Evolutionary conservation across 2,113 vertebrate genomes (phyloP), one percentile per base, ranked within the genome.

Genomic region (Limnothrissa miodon): DNA sequence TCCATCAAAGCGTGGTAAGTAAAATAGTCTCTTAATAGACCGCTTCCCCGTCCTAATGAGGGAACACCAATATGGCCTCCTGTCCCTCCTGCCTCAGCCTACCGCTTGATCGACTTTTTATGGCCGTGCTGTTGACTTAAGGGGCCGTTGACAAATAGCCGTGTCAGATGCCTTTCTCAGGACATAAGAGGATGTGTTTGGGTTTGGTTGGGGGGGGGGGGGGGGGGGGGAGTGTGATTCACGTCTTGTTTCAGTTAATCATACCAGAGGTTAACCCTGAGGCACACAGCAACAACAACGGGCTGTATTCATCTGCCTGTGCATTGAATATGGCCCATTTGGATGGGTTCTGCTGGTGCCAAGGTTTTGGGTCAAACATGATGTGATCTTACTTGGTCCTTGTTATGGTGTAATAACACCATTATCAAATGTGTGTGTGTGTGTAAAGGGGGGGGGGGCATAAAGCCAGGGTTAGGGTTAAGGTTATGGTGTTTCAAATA

Each of bases 91-190:
- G 62, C 46, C 81, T 44, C 59, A 17, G n/a, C 45, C 19, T 42
- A 2, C 42, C 42, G 48, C 53, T 48, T 86, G 48, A 78, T 81
- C 83, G 80, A 81, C 80, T 86, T 86, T n/a, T 86, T 83, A 86
- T 86, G 82, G n/a, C 79, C 51, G 78, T 83, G 51, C 82, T 83
- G 80, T 81, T 83, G 82, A 78, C 80, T 51, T 79, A 81, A 83
- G 74, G 78, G 85, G 79, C 45, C 2, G 21, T 45, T 83, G 85
- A 83, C 81, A 83, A 86, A 83, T 86, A 78, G 81, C 19, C 0
- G 70, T 83, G 85, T 79, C 85, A 83, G 79, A 10, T 23, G 21
- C 39, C 56, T 13, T 33, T 82, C 33, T 86, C 25, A 83, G 85
- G 29, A 83, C 79, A 83, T 83, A 45, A 13, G 80, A 4, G 19